Evolutionary conservation across 2,888 invertebrate species (phyloP), one percentile per base, ranked within the genome.

Genomic region (Lasioglossum vierecki): DNA sequence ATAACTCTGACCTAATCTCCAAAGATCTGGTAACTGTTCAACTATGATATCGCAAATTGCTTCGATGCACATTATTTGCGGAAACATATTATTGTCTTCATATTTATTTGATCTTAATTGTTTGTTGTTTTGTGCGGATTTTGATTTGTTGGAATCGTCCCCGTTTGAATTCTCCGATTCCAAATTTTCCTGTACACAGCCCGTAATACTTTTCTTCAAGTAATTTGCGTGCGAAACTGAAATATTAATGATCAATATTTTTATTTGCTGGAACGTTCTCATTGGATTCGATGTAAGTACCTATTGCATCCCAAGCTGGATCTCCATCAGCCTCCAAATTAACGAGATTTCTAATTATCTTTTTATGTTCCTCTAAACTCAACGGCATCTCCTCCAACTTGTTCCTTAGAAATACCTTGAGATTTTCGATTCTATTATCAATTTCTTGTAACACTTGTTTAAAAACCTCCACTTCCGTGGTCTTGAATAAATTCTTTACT

Each of bases 281-380:
- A 13, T 30, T 35, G 15, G 1, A 0, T 26, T 66, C 5, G 44
- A 60, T 46, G 39, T 5, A 46, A 72, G 26, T 88, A 94, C 94
- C 94, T 88, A 99, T 98, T 5, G 99, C 99, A 88, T 98, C 98
- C 99, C 99, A 99, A 0, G 99, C 99, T 1, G 99, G 99, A 95
- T 99, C 99, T 11, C 98, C 98, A 6, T 96, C 96, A 78, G 96
- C 96, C 92, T 98, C 98, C 87, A 98, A 95, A 93, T 97, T 97
- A n/a, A 97, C 96, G 88, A 97, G 96, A 94, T 97, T 96, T 96
- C 98, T 97, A 89, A 99, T 99, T 83, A 99, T 96, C 94, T 98
- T 98, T 92, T 98, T 99, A 94, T 99, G 99, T 92, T 99, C 98
- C 89, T 99, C 99, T 44, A 99, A 97, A 88, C 98, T 97, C 63